Evolutionary conservation across 2,888 invertebrate species (phyloP).

Genomic region (Drosophila nr. medialis): DNA sequence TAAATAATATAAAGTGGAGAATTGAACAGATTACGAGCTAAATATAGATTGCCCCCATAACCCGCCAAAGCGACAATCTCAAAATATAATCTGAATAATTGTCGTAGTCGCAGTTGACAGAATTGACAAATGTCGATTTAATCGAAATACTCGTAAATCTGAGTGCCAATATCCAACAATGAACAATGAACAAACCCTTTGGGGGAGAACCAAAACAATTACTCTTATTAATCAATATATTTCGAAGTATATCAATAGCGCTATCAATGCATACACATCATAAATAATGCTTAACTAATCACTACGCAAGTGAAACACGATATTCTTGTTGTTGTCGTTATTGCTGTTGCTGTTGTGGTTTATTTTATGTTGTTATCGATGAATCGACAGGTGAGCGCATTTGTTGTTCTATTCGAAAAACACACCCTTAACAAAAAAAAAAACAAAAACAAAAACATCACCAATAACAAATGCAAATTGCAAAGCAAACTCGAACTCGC

Average conservation of each 20-base stretch:
- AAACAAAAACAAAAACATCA: slow-evolving; percentile 6
- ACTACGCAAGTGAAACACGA: slow-evolving; percentile 28
- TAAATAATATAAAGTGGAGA: slow-evolving; percentile 41
- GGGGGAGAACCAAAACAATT: slow-evolving; percentile 17
- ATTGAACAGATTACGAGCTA: slow-evolving; percentile 47
- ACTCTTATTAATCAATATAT: slow-evolving; percentile 26
- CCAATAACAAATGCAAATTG: slow-evolving; percentile 10
- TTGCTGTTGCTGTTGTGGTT: slow-evolving; percentile 13
- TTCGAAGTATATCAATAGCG: slow-evolving; percentile 12
- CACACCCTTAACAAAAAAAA: slow-evolving; percentile 27
- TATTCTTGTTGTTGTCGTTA: slow-evolving; percentile 21
- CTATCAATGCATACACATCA: slow-evolving; percentile 22
- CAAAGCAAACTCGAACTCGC: slow-evolving; percentile 30
- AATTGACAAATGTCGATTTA: slow-evolving; percentile 16
- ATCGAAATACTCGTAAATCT: slow-evolving; percentile 15
- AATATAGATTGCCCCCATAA: slow-evolving; percentile 52
- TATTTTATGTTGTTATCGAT: slow-evolving; percentile 13
- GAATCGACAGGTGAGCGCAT: slow-evolving; percentile 44
- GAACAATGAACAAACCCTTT: slow-evolving; percentile 16
- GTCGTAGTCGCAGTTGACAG: slow-evolving; percentile 12
- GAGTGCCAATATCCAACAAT: slow-evolving; percentile 23
- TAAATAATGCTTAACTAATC: slow-evolving; percentile 46
- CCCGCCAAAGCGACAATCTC: slow-evolving; percentile 49
- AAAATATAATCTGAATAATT: slow-evolving; percentile 52
- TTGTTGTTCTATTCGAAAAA: slow-evolving; percentile 26